Percentiles rank a stretch among this genome's conserved stretches.
Conservation (phyloP, 2,797 vertebrate genomes). For the Phoxinus dragarum region DNA sequence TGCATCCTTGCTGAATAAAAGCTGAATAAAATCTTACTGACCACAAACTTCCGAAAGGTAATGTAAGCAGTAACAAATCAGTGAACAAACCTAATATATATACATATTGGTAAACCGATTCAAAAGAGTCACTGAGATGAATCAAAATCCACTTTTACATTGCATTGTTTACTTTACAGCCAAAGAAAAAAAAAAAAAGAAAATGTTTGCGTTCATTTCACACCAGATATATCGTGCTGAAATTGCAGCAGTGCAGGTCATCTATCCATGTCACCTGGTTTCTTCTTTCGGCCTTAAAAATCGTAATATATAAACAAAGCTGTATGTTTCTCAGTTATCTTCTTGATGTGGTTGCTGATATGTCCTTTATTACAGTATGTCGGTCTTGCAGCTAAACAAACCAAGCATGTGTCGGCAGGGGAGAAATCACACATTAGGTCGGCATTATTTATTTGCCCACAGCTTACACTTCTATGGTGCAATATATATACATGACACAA, state of each 20-base stretch:
- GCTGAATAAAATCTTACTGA: too few relatives aligned
- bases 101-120: too few relatives aligned
- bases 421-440: slow-evolving; percentile 70
- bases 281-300: slow-evolving; percentile 68
- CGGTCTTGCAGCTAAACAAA: slow-evolving; percentile 69
- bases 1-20: too few relatives aligned
- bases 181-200: not conserved
- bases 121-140: not conserved
- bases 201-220: not conserved
- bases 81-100: too few relatives aligned
- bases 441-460: slow-evolving; percentile 72
- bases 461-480: slow-evolving; percentile 58
- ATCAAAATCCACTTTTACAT: not conserved
- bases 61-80: too few relatives aligned
- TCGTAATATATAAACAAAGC: slow-evolving; percentile 76
- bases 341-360: slow-evolving; percentile 63
- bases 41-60: too few relatives aligned
- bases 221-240: slow-evolving; percentile 9
- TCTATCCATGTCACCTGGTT: slow-evolving; percentile 57
- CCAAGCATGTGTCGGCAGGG: slow-evolving; percentile 54
- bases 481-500: slow-evolving; percentile 29
- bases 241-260: slow-evolving; percentile 43
- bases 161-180: not conserved
- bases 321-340: slow-evolving; percentile 64
- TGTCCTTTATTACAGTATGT: slow-evolving; percentile 69